Conservation (phyloP, 2,888 invertebrate genomes). For the Calliphora vomitoria region DNA sequence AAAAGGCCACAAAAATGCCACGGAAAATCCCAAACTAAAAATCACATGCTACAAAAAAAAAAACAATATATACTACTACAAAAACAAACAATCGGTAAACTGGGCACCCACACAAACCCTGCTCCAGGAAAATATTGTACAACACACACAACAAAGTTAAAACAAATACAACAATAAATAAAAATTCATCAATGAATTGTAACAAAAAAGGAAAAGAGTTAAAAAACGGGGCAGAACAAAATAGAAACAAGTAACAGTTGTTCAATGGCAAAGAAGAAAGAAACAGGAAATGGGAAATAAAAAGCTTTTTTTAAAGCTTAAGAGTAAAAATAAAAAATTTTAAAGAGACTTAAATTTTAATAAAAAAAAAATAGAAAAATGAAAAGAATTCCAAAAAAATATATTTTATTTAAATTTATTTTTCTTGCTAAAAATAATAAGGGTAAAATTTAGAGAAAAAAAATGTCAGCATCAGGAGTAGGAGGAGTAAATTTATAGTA, state of each 20-base stretch:
- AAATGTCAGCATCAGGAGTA: conserved; percentile 26
- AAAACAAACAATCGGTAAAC: conserved; percentile 57
- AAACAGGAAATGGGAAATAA: neutral
- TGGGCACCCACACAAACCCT: conserved; percentile 6
- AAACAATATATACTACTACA: conserved; percentile 41
- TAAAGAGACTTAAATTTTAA: neutral
- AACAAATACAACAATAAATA: conserved; percentile 28
- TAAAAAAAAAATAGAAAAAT: neutral
- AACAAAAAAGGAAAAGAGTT: neutral
- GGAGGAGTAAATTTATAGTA: conserved; percentile 66
- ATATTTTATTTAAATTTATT: conserved; percentile 1
- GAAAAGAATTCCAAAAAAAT: neutral
- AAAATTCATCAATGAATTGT: conserved; percentile 50
- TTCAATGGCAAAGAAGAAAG: neutral
- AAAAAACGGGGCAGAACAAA: conserved; percentile 3
- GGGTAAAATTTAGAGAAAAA: conserved; percentile 25
- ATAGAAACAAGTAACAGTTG: conserved; percentile 45
- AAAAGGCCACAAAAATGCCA: conserved; percentile 84
- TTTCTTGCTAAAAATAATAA: neutral
- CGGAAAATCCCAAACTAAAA: conserved; percentile 83
- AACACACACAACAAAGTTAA: neutral
- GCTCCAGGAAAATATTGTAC: conserved; percentile 19
- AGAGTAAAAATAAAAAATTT: neutral
- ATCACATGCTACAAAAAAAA: conserved; percentile 75
- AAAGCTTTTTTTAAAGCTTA: conserved; percentile 46